phyloP scores from a whole-genome alignment of 2,888 invertebrate species.

The Scelioninae gen. 1 region DNA sequence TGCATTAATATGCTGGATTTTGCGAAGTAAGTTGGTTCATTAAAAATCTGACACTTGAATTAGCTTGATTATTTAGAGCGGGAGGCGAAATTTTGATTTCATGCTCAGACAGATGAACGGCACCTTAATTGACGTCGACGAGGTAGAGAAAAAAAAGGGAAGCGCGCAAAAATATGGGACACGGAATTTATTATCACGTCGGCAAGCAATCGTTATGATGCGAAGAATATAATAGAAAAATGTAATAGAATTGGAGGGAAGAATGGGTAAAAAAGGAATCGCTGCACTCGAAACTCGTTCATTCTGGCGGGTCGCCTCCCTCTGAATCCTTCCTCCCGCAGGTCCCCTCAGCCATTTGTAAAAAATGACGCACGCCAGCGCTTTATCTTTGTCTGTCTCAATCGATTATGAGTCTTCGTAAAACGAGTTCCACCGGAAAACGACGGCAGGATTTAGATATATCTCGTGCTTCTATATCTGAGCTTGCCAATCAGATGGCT shows the following conservation, averaged over 20 bases:
- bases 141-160: neutral
- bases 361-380: constrained; percentile 68
- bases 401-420: constrained; percentile 69
- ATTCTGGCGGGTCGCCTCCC: neutral
- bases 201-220: constrained; percentile 78
- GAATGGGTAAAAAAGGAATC: constrained; percentile 37
- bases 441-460: constrained; percentile 68
- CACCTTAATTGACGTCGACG: constrained; percentile 61
- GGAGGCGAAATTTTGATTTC: constrained; percentile 52
- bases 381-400: constrained; percentile 69
- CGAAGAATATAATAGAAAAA: constrained; percentile 66
- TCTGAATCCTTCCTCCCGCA: too few relatives aligned
- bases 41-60: constrained; percentile 67
- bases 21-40: constrained; percentile 54
- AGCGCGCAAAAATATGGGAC: constrained; percentile 63
- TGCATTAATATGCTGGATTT: constrained; percentile 61
- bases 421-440: constrained; percentile 68
- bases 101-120: constrained; percentile 44
- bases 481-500: constrained; percentile 65
- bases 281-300: constrained; percentile 46
- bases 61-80: constrained; percentile 64
- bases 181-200: constrained; percentile 80
- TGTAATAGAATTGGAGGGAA: constrained; percentile 60
- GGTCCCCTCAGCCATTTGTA: constrained; percentile 47
- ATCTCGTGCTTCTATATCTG: constrained; percentile 65